Conservation (phyloP, 2,888 invertebrate genomes). For the Erebia ligea region DNA sequence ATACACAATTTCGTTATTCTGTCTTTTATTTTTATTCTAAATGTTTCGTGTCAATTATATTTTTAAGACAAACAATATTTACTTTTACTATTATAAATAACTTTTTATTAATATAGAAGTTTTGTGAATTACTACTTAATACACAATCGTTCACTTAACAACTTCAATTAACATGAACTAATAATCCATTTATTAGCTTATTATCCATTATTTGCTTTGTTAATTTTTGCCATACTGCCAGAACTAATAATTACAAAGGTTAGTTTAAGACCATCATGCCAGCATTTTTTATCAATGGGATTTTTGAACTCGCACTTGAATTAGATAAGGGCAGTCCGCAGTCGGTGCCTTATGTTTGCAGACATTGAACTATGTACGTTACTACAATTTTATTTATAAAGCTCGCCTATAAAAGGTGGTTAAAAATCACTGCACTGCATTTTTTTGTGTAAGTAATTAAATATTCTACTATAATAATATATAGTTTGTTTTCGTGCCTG, state of each 20-base stretch:
- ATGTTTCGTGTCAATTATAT: constrained; percentile 20
- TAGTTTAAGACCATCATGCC: too few species aligned
- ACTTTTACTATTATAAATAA: not conserved
- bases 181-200: too few species aligned
- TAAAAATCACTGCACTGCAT: too few species aligned
- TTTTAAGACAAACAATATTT: constrained; percentile 29
- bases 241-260: too few species aligned
- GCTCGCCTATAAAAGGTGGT: not conserved
- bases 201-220: not conserved
- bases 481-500: too few species aligned
- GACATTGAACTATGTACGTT: not conserved
- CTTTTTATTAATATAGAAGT: not conserved
- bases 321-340: not conserved
- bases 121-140: not conserved
- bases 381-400: too few species aligned
- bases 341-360: not conserved
- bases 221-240: too few species aligned
- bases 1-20: not conserved
- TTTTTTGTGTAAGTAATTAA: not conserved
- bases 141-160: not conserved
- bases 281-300: not conserved
- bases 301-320: not conserved
- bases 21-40: not conserved
- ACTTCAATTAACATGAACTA: not conserved
- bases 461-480: too few species aligned